Evolutionary conservation across 2,113 vertebrate species (phyloP).

Genomic region (Benitochromis conjunctus): DNA sequence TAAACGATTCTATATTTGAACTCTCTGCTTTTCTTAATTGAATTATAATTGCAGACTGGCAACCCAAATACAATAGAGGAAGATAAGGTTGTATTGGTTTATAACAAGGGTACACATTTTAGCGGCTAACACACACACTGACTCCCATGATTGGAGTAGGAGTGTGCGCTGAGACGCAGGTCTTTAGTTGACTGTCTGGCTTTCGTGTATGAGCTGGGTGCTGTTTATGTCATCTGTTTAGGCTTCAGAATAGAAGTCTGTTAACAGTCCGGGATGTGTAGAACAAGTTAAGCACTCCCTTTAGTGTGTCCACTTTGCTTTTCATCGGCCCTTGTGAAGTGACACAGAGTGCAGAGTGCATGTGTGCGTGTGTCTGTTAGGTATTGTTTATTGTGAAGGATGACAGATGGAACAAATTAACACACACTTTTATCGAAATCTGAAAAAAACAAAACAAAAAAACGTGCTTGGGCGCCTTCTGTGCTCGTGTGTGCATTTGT

Average conservation of each 20-base stretch:
- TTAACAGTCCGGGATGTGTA: conserved; percentile 45
- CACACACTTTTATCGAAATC: conserved; percentile 13
- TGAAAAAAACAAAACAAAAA: background rate
- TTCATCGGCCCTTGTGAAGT: conserved; percentile 12
- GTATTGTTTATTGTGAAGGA: conserved; percentile 34
- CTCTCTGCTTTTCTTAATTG: background rate
- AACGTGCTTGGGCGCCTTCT: background rate
- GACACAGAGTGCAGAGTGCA: background rate
- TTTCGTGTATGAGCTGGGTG: conserved; percentile 20
- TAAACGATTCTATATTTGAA: background rate
- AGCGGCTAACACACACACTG: background rate
- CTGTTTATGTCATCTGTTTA: conserved; percentile 55
- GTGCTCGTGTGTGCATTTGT: background rate
- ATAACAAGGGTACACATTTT: background rate
- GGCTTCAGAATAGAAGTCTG: conserved; percentile 14
- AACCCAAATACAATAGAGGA: background rate
- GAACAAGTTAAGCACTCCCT: conserved; percentile 8
- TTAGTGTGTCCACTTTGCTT: conserved; percentile 41
- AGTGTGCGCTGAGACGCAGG: background rate
- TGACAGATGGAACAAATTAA: conserved; percentile 38
- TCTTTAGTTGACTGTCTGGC: background rate
- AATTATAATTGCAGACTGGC: background rate
- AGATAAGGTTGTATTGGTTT: background rate
- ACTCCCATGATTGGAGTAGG: background rate
- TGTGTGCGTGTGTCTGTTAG: background rate